Percentiles rank a stretch among this genome's conserved stretches.
Conservation (phyloP, 2,888 invertebrate species). For the Microplitis deprimator region DNA sequence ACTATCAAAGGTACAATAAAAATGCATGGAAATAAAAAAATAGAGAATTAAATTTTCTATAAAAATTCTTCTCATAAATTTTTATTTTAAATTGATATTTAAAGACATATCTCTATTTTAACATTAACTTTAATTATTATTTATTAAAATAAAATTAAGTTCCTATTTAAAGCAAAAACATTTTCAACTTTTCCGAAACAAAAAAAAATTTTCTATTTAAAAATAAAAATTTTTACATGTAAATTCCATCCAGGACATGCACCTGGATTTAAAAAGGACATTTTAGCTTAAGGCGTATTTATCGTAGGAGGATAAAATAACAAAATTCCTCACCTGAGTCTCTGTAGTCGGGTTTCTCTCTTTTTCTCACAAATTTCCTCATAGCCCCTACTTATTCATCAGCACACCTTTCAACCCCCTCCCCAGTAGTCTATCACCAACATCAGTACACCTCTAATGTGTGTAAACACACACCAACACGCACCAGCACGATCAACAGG, state of each 20-base stretch:
- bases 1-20: no score
- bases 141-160: no score
- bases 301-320: slow-evolving; percentile 39
- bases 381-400: not conserved
- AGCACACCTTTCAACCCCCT: not conserved
- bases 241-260: not conserved
- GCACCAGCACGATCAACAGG: slow-evolving; percentile 48
- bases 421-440: not conserved
- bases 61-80: no score
- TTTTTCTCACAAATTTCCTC: not conserved
- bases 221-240: not conserved
- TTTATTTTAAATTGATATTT: no score
- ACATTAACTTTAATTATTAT: no score
- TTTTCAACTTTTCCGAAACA: no score
- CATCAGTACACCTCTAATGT: not conserved
- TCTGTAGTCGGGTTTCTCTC: slow-evolving; percentile 32
- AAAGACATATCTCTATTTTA: no score
- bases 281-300: slow-evolving; percentile 37
- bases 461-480: not conserved
- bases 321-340: slow-evolving; percentile 46
- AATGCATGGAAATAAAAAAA: no score
- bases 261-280: slow-evolving; percentile 15
- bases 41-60: no score
- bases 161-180: no score
- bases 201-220: no score